Base-by-base conservation (phyloP, 2,888 invertebrate genomes). In the Ctenicera cuprea region DNA sequence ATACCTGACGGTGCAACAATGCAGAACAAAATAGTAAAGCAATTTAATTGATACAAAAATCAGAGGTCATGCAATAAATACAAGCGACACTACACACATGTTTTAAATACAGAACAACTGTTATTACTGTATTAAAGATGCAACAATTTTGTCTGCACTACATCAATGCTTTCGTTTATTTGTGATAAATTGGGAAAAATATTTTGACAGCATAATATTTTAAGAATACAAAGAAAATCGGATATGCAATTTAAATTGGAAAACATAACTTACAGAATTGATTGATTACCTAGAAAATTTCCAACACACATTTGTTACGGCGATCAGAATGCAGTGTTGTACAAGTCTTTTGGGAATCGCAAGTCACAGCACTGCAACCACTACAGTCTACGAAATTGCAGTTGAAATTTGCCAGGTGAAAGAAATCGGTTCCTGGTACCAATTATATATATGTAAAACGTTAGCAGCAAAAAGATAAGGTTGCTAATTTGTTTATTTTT, bases 171-270 rank as follows among this genome's bases (percentile, higher is more conserved):
- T 33, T 33, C 8, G 7, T 4, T 33, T 33, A 33, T 38, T 11
- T 18, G 3, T 65, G 52, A 52, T 65, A 20, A 52, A 52, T 65
- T 37, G 30, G 12, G 12, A 1, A 38, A 52, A 65, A 65, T 65
- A 65, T 65, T 65, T 65, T 65, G 65, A 65, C 65, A 52, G 37
- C 38, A 30, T 52, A 20, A 52, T 52, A 65, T 52, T 22, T 65
- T 18, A 37, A 22, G 37, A 38, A 52, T 38, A 52, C 12, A 65
- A 65, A 65, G 52, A 37, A 38, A 52, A 52, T 52, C 41, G 3
- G 38, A 30, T 59, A 41, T 59, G 38, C 38, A 59, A 41, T 38
- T 59, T 18, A 37, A 16, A 16, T 22, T 33, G 54, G 8, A 59
- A 59, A 52, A 38, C 48, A 30, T 26, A 37, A 52, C 64, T 65